Base-by-base conservation (phyloP, 2,113 vertebrate species). In the Typhlomys cinereus region DNA sequence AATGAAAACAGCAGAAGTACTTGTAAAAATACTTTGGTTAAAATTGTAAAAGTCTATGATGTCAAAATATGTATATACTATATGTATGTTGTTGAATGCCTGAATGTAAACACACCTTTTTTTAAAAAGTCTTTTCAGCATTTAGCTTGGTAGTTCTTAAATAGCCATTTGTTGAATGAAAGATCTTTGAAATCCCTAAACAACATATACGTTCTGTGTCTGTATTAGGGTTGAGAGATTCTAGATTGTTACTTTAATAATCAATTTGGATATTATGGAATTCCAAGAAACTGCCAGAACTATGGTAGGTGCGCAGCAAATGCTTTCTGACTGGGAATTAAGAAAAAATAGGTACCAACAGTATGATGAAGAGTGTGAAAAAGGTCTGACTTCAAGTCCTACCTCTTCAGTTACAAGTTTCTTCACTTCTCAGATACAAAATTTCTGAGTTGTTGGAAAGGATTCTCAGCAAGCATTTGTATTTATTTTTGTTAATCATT, bases 1-100 rank as follows among this genome's bases (percentile, higher is more conserved):
- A 85, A 39, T 85, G 18, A 76, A 83, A 74, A 25, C 67, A 93
- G 15, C 34, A 89, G 41, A 82, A 79, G 85, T 91, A 76, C 74
- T 95, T 91, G 6, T 76, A 50, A 74, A 88, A 93, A 57, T 82
- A 23, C 44, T 82, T 85, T 83, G 73, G 25, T 76, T 91, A 88
- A 88, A 89, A 84, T 6, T 80, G 12, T 83, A 52, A 66, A 80
- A 78, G 17, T 80, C 29, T 80, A 79, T 46, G 14, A 1, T 95
- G 48, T 31, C 31, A 15, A 92, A 81, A 73, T 90, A 14, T 79
- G 0, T 74, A 11, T 73, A 34, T 79, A 29, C 7, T 48, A 0
- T 88, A 5, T 83, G 8, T 93, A 41, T 59, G 87, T 18, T 78
- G 39, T 93, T 78, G 17, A n/a, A 39, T 25, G 13, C n/a, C 69